Conservation (phyloP, 2,797 vertebrate genomes). For the Neosilurus mollespiculum region DNA sequence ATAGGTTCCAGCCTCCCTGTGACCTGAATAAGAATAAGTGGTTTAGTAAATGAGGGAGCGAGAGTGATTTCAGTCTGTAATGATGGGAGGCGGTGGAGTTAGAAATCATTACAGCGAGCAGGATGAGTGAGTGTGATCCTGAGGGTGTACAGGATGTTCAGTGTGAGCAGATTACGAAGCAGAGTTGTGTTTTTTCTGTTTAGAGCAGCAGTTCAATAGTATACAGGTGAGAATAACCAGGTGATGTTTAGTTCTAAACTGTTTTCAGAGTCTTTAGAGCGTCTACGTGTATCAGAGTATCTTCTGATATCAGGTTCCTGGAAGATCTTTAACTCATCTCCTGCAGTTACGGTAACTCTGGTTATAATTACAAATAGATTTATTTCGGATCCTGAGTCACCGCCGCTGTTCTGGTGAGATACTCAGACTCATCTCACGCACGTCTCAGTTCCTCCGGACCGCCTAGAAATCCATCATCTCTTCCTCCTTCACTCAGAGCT, state of each 20-base stretch:
- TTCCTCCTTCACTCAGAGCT: conserved; percentile 20
- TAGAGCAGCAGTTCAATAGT: too few species aligned
- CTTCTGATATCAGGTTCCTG: background rate
- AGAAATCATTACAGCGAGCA: background rate
- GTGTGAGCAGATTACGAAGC: too few species aligned
- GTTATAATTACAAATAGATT: background rate
- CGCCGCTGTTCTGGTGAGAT: background rate
- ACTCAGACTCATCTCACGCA: background rate
- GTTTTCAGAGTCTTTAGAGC: background rate
- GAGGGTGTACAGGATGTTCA: background rate
- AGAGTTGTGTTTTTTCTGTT: too few species aligned
- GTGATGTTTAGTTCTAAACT: background rate
- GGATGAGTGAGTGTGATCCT: background rate
- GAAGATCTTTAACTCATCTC: background rate
- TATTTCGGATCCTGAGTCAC: background rate
- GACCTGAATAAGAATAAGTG: too few species aligned
- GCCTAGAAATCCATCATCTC: conserved; percentile 15
- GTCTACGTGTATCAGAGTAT: background rate
- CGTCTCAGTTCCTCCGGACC: background rate
- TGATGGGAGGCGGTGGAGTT: too few species aligned
- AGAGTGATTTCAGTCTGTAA: background rate
- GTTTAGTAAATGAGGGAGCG: too few species aligned
- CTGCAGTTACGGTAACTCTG: background rate
- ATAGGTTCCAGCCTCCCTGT: too few species aligned
- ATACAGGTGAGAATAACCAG: background rate